Evolutionary conservation across 2,797 vertebrate genomes (phyloP).

Genomic region (Bradypodion pumilum): DNA sequence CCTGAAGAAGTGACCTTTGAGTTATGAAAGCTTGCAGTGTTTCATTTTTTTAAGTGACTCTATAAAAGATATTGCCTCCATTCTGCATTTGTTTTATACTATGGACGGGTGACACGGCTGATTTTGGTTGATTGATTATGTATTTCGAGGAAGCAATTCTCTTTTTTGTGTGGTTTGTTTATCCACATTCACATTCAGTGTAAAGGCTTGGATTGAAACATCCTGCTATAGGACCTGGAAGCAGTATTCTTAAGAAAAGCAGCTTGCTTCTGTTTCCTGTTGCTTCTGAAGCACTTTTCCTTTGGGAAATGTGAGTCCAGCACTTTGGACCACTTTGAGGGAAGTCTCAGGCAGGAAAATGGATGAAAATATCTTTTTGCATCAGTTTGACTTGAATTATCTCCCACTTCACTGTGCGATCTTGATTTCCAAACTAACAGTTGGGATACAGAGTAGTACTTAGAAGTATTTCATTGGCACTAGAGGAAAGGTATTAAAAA

Average conservation of each 20-base stretch:
- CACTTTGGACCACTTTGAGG: background rate
- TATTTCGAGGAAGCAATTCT: background rate
- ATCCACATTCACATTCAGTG: background rate
- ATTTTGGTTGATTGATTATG: too few relatives aligned
- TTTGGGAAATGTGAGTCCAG: background rate
- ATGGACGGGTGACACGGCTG: too few relatives aligned
- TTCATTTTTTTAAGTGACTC: too few relatives aligned
- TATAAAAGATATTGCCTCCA: too few relatives aligned
- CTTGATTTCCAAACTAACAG: background rate
- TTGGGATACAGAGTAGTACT: background rate
- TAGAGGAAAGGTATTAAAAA: too few relatives aligned
- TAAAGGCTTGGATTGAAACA: background rate
- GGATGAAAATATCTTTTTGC: background rate
- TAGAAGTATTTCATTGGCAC: background rate
- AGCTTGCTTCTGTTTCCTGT: background rate
- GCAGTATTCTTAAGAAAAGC: background rate
- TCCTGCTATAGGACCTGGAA: background rate
- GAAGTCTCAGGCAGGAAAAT: background rate
- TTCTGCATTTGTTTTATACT: too few relatives aligned
- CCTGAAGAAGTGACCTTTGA: too few relatives aligned
- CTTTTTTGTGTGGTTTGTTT: background rate
- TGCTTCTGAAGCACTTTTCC: background rate
- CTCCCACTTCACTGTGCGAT: background rate
- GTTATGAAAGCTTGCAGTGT: too few relatives aligned
- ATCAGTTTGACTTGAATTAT: background rate